Evolutionary conservation across 2,113 vertebrate species (phyloP), one percentile per base, ranked within the genome.

Genomic region (Alligator mississippiensis): DNA sequence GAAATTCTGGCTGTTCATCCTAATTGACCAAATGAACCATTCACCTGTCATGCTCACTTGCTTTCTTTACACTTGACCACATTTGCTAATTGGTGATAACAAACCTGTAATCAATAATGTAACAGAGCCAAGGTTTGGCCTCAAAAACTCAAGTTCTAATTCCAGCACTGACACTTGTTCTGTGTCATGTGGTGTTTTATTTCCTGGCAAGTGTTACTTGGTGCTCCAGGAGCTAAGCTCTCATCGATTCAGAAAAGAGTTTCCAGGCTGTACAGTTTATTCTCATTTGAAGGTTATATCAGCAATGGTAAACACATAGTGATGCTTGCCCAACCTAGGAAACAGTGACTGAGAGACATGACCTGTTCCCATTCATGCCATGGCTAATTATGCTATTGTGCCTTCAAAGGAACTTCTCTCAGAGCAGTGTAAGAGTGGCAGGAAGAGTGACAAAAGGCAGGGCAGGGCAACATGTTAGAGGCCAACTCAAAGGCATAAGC

Each of bases 141-240:
- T 76, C 54, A 84, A 93, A 90, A 90, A 54, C 58, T 79, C 75
- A 85, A 75, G 28, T 89, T 59, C n/a, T 34, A 60, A 70, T 63
- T 28, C 19, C 22, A 68, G 9, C 15, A 58, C 6, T 81, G 82
- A 68, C 89, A 80, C 84, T 83, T 87, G 77, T 82, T 85, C 57
- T 59, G n/a, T 9, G 7, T 47, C 47, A 47, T 8, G 19, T 70
- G 68, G 7, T 66, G 5, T 5, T 75, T 81, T 90, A 16, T 81
- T 89, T 93, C 19, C 30, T 90, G 70, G 58, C 22, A 16, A 34
- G 12, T 34, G 63, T 66, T 85, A 38, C 84, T 87, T 70, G 22
- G 24, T 80, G 77, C 87, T 75, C 30, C n/a, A 82, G 93, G 88
- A 88, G 84, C 70, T 62, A 84, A 84, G 74, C 55, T 82, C 93